Evolutionary conservation across 2,797 vertebrate species (phyloP).

Genomic region (Meda fulgida): DNA sequence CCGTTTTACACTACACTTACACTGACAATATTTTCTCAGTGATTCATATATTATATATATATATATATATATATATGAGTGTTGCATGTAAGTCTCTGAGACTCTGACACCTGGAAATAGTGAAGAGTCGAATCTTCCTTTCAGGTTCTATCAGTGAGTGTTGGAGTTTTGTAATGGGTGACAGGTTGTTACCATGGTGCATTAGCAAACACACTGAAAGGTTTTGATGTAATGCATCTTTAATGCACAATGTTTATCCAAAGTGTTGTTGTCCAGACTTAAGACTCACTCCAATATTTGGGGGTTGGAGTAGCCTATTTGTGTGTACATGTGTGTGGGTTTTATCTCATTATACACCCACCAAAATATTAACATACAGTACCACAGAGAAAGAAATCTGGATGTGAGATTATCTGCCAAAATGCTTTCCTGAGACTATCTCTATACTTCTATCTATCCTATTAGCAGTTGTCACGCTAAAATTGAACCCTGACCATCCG

Average conservation of each 20-base stretch:
- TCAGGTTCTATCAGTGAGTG: not conserved
- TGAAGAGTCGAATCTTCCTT: not conserved
- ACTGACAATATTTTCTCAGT: too few species aligned
- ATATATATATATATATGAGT: not conserved
- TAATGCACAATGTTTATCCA: slow-evolving; percentile 46
- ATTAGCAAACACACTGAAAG: slow-evolving; percentile 35
- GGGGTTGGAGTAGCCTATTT: slow-evolving; percentile 12
- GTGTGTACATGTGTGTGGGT: slow-evolving; percentile 12
- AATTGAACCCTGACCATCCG: slow-evolving; percentile 20
- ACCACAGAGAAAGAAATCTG: not conserved
- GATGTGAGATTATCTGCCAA: not conserved
- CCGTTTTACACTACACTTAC: too few species aligned
- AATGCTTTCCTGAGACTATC: not conserved
- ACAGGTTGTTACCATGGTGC: slow-evolving; percentile 3
- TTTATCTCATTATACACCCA: slow-evolving; percentile 33
- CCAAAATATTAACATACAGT: too few species aligned
- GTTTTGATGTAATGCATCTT: slow-evolving; percentile 44
- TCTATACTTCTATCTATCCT: not conserved
- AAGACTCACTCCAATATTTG: slow-evolving; percentile 22
- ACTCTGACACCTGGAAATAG: not conserved
- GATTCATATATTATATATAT: too few species aligned
- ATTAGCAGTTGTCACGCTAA: not conserved
- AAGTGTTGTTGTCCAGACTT: slow-evolving; percentile 24
- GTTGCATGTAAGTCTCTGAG: not conserved
- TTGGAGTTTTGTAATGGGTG: not conserved